Evolutionary conservation across 1,140 invertebrate species (phyloP).

Genomic region (Leptinotarsa texana): DNA sequence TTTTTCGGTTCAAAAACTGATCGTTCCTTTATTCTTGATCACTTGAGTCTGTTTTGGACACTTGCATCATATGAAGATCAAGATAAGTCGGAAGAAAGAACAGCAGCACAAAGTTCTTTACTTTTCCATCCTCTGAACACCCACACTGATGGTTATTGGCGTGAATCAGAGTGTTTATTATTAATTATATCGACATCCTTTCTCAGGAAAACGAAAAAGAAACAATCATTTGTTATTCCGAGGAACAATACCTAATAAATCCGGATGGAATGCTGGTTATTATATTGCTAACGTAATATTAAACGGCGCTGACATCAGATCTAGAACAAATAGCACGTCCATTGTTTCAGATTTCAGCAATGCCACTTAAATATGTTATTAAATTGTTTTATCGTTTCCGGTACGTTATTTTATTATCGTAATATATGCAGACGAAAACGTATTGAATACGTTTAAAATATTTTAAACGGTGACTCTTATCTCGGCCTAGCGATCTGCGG

Average conservation of each 20-base stretch:
- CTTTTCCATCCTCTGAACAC: not conserved
- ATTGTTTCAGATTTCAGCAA: conserved; percentile 53
- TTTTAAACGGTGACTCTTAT: conserved; percentile 21
- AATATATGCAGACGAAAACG: conserved; percentile 48
- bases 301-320: conserved; percentile 46
- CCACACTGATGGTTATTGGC: not conserved
- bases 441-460: conserved; percentile 36
- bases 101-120: not conserved
- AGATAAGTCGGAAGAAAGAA: too few relatives aligned
- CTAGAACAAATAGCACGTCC: conserved; percentile 43
- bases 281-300: conserved; percentile 40
- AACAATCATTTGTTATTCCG: conserved; percentile 34
- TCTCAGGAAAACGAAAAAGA: conserved; percentile 33
- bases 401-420: conserved; percentile 36
- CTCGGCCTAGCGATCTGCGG: conserved; percentile 13
- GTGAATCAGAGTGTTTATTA: conserved; percentile 13
- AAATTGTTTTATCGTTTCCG: conserved; percentile 54
- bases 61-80: too few relatives aligned
- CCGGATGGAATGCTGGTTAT: conserved; percentile 41
- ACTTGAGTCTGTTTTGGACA: too few relatives aligned
- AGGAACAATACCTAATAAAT: conserved; percentile 46
- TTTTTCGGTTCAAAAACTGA: too few relatives aligned
- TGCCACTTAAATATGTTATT: conserved; percentile 54
- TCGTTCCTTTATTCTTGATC: too few relatives aligned
- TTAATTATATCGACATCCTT: conserved; percentile 36